Percentiles rank a stretch among this genome's conserved stretches.
These are phyloP conservation scores for Melieria picta DNA, from an alignment of 2,888 invertebrate species.

Conservation along the genomic window DNA sequence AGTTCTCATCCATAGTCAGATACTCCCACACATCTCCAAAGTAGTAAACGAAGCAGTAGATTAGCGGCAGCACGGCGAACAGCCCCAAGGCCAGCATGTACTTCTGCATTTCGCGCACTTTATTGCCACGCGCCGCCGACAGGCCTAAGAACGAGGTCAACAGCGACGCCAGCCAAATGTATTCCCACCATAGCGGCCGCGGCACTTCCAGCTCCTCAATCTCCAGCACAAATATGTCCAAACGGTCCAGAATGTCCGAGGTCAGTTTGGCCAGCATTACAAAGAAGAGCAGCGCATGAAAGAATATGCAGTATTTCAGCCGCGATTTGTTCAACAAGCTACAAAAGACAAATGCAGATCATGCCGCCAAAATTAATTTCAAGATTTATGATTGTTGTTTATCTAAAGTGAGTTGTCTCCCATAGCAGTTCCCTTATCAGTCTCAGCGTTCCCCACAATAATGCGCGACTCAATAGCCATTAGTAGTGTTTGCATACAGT, in stretches of 20 bases:
- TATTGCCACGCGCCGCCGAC: slow-evolving; percentile 86
- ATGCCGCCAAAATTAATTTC: no score
- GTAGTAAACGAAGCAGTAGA: slow-evolving; percentile 85
- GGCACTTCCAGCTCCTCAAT: slow-evolving; percentile 94
- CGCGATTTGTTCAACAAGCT: slow-evolving; percentile 97
- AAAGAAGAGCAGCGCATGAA: slow-evolving; percentile 90
- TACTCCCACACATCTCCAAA: slow-evolving; percentile 86
- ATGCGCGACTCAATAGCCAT: no score
- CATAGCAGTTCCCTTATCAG: no score
- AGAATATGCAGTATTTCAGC: slow-evolving; percentile 92
- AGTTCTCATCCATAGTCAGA: slow-evolving; percentile 69
- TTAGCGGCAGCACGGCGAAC: slow-evolving; percentile 83
- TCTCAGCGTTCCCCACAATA: no score
- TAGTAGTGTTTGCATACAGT: not conserved
- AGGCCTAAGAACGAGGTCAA: slow-evolving; percentile 86
- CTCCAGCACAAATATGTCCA: slow-evolving; percentile 93
- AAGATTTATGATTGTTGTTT: no score
- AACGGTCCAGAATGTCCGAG: slow-evolving; percentile 89
- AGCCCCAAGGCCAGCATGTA: slow-evolving; percentile 83
- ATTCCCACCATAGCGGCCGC: slow-evolving; percentile 85
- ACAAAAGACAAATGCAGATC: slow-evolving; percentile 47
- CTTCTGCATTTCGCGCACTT: slow-evolving; percentile 77
- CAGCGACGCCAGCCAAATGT: slow-evolving; percentile 88
- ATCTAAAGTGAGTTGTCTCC: no score
- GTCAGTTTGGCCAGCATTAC: slow-evolving; percentile 91